Conservation (phyloP, 2,113 vertebrate genomes). For the Datnioides undecimradiatus region DNA sequence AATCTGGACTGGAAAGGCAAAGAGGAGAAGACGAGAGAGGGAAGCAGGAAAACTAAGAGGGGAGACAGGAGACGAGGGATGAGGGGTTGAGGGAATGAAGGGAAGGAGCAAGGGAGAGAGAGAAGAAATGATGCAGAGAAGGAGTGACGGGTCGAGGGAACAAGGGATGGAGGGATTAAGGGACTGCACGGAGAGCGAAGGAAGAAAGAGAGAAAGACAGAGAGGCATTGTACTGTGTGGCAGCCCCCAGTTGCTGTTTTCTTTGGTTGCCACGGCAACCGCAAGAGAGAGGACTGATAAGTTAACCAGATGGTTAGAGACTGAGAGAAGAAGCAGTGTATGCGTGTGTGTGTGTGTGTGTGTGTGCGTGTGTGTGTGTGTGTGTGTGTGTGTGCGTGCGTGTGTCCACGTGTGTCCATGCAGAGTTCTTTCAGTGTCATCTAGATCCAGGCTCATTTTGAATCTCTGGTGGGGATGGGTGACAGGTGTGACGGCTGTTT, state of each 20-base stretch:
- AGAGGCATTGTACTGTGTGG: constrained; percentile 76
- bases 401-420: not conserved
- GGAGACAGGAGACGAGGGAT: constrained; percentile 6
- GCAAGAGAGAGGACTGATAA: constrained; percentile 69
- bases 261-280: constrained; percentile 69
- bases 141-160: constrained; percentile 55
- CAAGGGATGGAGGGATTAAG: constrained; percentile 60
- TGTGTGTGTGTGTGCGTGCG: not conserved
- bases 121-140: constrained; percentile 66
- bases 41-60: not conserved
- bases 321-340: constrained; percentile 34
- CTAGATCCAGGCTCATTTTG: constrained; percentile 11
- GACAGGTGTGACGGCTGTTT: constrained; percentile 48
- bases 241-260: constrained; percentile 71
- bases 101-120: constrained; percentile 4
- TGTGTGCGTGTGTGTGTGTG: not conserved
- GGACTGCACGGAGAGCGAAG: constrained; percentile 45
- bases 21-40: not conserved
- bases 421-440: constrained; percentile 33
- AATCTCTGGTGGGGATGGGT: constrained; percentile 41
- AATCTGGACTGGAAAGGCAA: constrained; percentile 1
- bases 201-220: constrained; percentile 68
- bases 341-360: constrained; percentile 2
- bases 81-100: constrained; percentile 22
- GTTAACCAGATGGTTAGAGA: constrained; percentile 81